Base-by-base conservation (phyloP, 2,113 vertebrate genomes). In the Blennius ocellaris region DNA sequence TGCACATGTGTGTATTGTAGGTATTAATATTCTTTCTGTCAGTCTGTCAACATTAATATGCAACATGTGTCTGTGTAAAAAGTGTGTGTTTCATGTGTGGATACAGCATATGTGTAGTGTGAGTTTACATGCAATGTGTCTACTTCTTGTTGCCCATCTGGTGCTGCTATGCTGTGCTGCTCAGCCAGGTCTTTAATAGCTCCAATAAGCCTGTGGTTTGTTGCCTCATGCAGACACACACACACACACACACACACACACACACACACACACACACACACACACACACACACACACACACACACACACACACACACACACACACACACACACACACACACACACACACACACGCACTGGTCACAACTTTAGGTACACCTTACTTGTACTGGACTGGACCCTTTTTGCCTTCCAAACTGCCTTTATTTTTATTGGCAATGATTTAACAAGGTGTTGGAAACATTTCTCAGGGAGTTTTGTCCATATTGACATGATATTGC, bases 181-280 rank as follows among this genome's bases (percentile, higher is more conserved):
- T 87, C 88, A 89, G 89, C 89, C 90, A 92, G 86, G 87, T 81
- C 89, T 84, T 77, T 93, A 93, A 94, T 92, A 91, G 90, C 85
- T 92, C 87, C 92, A 94, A 92, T 92, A 93, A 94, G 92, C 89
- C 88, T 93, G 93, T 89, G 93, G 93, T 93, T 93, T 91, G 92
- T 88, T 91, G 89, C 88, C 85, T 89, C 86, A 83, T 72, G 88
- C 87, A 89, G 83, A 90, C 80, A 71, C 41, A 60, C 67, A 73
- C 79, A 76, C 71, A 70, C 39, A 80, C 49, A 73, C 65, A 74
- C 67, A 70, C 54, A 64, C 45, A 30, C 21, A 30, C 21, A 30
- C 21, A 30, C 21, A 30, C 21, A 30, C 21, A 30, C 21, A 30
- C 21, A 52, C 40, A 49, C 48, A 62, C 59, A 52, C 38, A 61